phyloP scores from a whole-genome alignment of 2,888 invertebrate species.

The Abscondita cerata region DNA sequence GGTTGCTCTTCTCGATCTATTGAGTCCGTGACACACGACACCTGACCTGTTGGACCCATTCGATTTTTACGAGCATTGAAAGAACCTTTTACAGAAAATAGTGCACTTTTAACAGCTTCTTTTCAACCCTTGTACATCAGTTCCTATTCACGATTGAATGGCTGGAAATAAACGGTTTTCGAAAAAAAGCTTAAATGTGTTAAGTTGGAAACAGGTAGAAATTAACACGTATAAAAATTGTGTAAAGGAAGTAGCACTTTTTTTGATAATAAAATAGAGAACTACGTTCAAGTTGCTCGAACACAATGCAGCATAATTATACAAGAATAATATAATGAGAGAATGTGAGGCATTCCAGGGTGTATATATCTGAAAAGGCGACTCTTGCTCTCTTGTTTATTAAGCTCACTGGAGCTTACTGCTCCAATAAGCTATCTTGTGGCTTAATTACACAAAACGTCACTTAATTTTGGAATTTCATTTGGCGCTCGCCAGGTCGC shows the following conservation, averaged over 20 bases:
- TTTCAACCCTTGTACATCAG: conserved; percentile 13
- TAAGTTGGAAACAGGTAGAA: no score
- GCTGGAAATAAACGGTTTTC: neutral
- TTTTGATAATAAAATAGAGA: conserved; percentile 48
- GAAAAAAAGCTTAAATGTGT: no score
- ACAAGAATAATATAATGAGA: conserved; percentile 54
- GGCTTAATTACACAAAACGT: conserved; percentile 57
- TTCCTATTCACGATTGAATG: neutral
- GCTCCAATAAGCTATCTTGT: conserved; percentile 57
- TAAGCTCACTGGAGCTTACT: conserved; percentile 35
- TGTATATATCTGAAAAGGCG: conserved; percentile 24
- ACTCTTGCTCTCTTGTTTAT: conserved; percentile 32
- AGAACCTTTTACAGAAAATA: conserved; percentile 26
- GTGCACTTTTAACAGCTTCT: conserved; percentile 20
- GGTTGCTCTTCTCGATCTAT: conserved; percentile 44
- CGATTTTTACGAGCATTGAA: conserved; percentile 26
- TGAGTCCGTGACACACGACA: conserved; percentile 39
- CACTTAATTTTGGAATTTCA: conserved; percentile 61
- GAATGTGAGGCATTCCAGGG: conserved; percentile 49
- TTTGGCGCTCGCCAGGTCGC: conserved; percentile 56
- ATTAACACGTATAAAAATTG: conserved; percentile 18
- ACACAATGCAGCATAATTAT: conserved; percentile 55
- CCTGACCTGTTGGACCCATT: conserved; percentile 38
- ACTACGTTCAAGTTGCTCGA: conserved; percentile 47
- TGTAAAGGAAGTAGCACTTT: conserved; percentile 40